Conservation (phyloP, 2,888 invertebrate genomes). For the Trichacis sp. region DNA sequence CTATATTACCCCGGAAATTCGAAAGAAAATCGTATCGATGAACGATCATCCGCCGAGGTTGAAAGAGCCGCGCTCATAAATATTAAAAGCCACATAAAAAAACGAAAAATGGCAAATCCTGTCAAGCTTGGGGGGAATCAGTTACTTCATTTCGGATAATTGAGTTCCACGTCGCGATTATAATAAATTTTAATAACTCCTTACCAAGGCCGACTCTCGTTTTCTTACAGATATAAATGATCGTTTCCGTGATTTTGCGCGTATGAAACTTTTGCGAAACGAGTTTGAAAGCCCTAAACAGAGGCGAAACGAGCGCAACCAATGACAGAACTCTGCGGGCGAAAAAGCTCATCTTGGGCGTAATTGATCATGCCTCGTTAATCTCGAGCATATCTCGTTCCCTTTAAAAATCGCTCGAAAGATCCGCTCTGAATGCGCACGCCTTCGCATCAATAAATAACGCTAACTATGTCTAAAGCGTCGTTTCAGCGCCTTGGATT, state of each 20-base stretch:
- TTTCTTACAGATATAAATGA: background rate
- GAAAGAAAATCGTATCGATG: background rate
- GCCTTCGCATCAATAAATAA: constrained; percentile 2
- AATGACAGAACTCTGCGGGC: constrained; percentile 44
- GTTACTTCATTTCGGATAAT: background rate
- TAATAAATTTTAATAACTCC: background rate
- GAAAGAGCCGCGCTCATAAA: background rate
- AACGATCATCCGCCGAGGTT: background rate
- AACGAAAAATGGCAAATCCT: background rate
- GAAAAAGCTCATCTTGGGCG: constrained; percentile 35
- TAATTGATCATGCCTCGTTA: constrained; percentile 47
- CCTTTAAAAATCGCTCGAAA: constrained; percentile 31
- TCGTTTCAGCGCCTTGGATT: background rate
- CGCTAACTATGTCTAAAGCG: background rate
- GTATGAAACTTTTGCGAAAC: constrained; percentile 5
- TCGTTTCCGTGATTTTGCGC: background rate
- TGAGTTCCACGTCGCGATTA: background rate
- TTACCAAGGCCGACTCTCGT: background rate
- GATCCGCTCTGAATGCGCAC: constrained; percentile 24
- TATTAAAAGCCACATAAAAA: background rate
- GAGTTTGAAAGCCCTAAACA: background rate
- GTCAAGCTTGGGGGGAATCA: background rate
- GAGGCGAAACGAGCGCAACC: constrained; percentile 21
- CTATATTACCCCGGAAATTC: background rate
- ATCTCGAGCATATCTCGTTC: constrained; percentile 32